A percentile compares a stretch with the other conserved stretches of the same genome.
These are phyloP conservation scores for Chloroceryle inda DNA, from an alignment of 2,797 vertebrate species.

Conservation along the genomic window DNA sequence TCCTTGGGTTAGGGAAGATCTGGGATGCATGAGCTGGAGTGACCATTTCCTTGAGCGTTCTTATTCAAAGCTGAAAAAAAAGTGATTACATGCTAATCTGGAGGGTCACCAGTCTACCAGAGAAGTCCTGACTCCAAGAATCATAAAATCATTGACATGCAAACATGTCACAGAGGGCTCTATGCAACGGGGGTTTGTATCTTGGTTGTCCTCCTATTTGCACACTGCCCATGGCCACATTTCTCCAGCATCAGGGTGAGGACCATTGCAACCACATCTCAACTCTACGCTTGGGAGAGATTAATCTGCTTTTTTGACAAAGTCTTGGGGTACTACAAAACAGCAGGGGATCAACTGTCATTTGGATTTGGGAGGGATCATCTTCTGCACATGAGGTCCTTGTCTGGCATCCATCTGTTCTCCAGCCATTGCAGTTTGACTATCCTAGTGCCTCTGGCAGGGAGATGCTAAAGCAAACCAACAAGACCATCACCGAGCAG, in stretches of 20 bases:
- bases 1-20: background rate
- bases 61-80: background rate
- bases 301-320: background rate
- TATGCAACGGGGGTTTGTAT: background rate
- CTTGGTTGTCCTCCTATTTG: background rate
- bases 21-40: background rate
- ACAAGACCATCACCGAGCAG: background rate
- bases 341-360: background rate
- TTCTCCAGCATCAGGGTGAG: background rate
- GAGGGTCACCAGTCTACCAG: background rate
- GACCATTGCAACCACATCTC: background rate
- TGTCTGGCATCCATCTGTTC: background rate
- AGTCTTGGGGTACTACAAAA: background rate
- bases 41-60: background rate
- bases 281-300: background rate
- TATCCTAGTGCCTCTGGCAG: background rate
- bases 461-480: background rate
- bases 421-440: background rate
- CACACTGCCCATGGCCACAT: background rate
- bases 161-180: fast-evolving
- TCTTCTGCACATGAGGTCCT: background rate
- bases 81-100: background rate
- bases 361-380: background rate
- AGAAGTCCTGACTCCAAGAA: background rate
- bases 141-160: fast-evolving